Base-by-base conservation (phyloP, 2,113 vertebrate genomes). In the Micronycteris hirsuta region DNA sequence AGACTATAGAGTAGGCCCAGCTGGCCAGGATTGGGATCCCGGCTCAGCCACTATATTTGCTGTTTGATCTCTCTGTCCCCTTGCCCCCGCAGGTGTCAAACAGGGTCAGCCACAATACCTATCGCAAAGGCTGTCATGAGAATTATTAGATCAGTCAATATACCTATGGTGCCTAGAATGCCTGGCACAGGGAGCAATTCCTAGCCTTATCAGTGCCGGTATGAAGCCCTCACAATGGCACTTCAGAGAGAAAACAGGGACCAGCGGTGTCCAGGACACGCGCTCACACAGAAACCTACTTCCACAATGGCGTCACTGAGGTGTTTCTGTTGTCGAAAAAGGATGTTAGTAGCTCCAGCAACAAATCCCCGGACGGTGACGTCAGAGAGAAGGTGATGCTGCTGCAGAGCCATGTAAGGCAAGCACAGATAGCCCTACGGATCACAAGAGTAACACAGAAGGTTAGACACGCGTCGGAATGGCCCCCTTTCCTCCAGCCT, bases 361-460 rank as follows among this genome's bases (percentile, higher is more conserved):
- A 99, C 99, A 61, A 99, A 99, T 95, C 99, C 99, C 0, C 99
- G 99, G 28, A 99, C 98, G 0, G 99, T 98, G 58, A 99, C 99
- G 56, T 99, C 99, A 0, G 99, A 99, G 65, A 99, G 99, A 73
- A 99, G 99, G 83, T 99, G 99, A 96, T 99, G 99, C 98, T 99
- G 99, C 98, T 99, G 99, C 98, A 99, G 97, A 0, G 99, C 99
- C 99, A 99, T 99, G 96, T 99, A 99, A 0, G 99, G 99, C 97
- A 99, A 98, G 76, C 99, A 99, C 90, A 99, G 98, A 98, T 99
- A 99, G 43, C 99, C 99, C 99, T 97, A 96, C 12, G 83, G 97
- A 89, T 96, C 16, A 96, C 6, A 98, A 26, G 74, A 73, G 76
- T 3, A 13, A 91, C 0, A 87, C 41, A 76, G 43, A 54, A 33